phyloP scores from a whole-genome alignment of 2,797 vertebrate species.

The Bucorvus abyssinicus region DNA sequence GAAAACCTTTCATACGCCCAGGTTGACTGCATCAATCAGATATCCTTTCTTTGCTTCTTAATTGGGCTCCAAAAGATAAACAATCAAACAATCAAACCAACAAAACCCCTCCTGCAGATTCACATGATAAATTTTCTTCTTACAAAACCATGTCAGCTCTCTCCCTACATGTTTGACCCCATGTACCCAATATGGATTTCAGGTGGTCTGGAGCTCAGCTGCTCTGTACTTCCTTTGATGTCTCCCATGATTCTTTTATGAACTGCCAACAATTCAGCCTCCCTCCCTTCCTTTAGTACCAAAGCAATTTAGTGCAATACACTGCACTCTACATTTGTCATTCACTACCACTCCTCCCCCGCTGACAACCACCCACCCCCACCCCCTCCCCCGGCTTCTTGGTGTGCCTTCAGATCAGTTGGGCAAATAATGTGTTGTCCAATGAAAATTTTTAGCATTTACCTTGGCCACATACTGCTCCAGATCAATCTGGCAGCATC shows the following conservation, averaged over 20 bases:
- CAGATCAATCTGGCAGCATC: not conserved
- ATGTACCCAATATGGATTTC: not conserved
- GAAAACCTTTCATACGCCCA: not conserved
- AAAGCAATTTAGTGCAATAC: not conserved
- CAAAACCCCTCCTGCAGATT: not conserved
- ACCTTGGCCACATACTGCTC: not conserved
- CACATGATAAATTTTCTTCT: not conserved
- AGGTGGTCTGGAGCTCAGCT: not conserved
- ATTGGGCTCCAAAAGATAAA: not conserved
- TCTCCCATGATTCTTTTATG: not conserved
- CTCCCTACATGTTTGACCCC: not conserved
- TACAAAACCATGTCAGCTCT: not conserved
- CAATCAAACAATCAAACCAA: not conserved
- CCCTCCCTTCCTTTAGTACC: not conserved
- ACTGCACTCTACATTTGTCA: not conserved
- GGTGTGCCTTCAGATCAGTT: not conserved
- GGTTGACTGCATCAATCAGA: not conserved
- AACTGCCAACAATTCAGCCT: not conserved
- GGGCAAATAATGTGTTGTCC: not conserved
- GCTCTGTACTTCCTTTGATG: not conserved
- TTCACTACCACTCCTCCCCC: rapidly evolving
- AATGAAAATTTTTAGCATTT: not conserved
- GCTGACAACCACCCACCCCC: too few relatives aligned
- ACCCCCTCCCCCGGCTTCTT: rapidly evolving
- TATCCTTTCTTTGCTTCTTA: not conserved